Conservation (phyloP, 2,888 invertebrate genomes). For the Eurytoma adleriae region DNA sequence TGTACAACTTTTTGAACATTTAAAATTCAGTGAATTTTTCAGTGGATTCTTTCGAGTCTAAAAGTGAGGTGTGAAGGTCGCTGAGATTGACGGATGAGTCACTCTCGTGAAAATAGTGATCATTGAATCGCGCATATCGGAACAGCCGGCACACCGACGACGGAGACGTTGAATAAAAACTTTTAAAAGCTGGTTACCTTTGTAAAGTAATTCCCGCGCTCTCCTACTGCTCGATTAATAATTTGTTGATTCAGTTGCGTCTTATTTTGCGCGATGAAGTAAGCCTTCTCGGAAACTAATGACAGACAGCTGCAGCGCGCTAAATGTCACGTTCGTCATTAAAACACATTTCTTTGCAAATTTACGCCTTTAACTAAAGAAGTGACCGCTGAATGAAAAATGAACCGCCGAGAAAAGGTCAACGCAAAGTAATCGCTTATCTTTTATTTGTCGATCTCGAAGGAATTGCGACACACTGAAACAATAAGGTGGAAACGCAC, state of each 20-base stretch:
- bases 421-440: background rate
- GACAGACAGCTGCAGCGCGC: background rate
- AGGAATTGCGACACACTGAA: conserved; percentile 29
- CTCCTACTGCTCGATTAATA: background rate
- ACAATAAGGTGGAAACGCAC: conserved; percentile 1
- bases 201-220: background rate
- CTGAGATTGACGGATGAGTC: background rate
- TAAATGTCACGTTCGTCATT: background rate
- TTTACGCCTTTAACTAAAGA: background rate
- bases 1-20: too few species aligned
- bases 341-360: background rate
- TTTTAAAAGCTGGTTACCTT: background rate
- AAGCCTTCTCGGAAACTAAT: conserved; percentile 9
- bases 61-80: conserved; percentile 4
- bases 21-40: too few species aligned
- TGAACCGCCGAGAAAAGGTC: background rate
- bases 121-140: too few species aligned
- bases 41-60: background rate
- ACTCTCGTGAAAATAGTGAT: background rate
- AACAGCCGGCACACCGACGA: background rate
- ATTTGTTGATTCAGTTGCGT: conserved; percentile 36
- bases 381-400: background rate
- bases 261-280: conserved; percentile 21
- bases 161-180: background rate
- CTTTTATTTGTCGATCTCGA: conserved; percentile 7